Conservation (phyloP, 2,113 vertebrate genomes). For the Noctilio leporinus region DNA sequence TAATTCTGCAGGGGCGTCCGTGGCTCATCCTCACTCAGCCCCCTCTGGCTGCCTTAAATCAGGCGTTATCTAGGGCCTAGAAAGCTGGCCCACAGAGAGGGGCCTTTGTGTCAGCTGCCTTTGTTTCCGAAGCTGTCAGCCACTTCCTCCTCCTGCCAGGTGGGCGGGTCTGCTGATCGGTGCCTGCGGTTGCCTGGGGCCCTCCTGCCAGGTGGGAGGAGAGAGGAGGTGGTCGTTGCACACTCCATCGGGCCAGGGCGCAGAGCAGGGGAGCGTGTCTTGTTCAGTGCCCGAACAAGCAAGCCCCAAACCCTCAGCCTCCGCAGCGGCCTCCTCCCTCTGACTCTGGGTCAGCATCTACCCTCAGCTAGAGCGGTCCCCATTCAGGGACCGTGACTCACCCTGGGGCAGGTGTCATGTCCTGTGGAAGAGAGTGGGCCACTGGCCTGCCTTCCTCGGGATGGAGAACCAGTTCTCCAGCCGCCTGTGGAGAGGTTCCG, state of each 20-base stretch:
- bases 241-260: neutral
- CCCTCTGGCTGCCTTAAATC: neutral
- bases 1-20: neutral
- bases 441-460: neutral
- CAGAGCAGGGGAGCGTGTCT: neutral
- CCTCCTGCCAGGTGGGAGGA: neutral
- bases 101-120: neutral
- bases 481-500: neutral
- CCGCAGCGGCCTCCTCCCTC: neutral
- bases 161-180: neutral
- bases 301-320: neutral
- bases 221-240: too few species aligned
- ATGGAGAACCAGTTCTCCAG: neutral
- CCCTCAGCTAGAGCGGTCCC: neutral
- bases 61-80: neutral
- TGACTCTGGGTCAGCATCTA: neutral
- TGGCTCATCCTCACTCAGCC: neutral
- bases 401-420: neutral
- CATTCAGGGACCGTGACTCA: neutral
- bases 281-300: neutral
- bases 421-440: neutral
- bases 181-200: neutral
- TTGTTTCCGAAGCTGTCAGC: neutral
- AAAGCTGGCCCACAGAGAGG: neutral
- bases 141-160: neutral